Percentiles rank a stretch among this genome's conserved stretches.
These are phyloP conservation scores for Nomada hirtipes DNA, from an alignment of 2,888 invertebrate genomes.

Conservation along the genomic window DNA sequence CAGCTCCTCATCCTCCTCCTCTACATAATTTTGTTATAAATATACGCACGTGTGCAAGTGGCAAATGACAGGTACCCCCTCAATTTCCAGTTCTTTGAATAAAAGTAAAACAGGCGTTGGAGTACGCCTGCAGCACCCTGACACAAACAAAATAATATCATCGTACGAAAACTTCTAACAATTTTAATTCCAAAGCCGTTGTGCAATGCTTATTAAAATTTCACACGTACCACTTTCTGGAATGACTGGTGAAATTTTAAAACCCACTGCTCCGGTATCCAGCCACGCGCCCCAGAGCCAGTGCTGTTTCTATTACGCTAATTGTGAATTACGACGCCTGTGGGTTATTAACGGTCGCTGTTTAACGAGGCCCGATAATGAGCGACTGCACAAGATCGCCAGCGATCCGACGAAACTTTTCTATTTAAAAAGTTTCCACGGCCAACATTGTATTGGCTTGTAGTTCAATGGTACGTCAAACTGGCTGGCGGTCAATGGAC, in stretches of 20 bases:
- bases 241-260: conserved; percentile 52
- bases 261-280: neutral
- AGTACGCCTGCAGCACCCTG: no score
- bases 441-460: conserved; percentile 42
- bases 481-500: neutral
- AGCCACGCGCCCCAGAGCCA: neutral
- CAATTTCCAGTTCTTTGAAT: no score
- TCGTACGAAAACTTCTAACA: conserved; percentile 5
- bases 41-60: no score
- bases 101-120: no score
- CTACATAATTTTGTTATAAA: no score
- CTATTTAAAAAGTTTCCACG: conserved; percentile 65
- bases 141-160: no score
- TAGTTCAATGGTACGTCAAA: conserved; percentile 49
- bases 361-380: conserved; percentile 63
- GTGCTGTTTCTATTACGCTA: conserved; percentile 46
- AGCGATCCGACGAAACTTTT: conserved; percentile 59
- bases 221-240: conserved; percentile 13
- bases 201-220: conserved; percentile 31
- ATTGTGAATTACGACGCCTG: conserved; percentile 65
- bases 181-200: conserved; percentile 23
- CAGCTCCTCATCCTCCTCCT: no score
- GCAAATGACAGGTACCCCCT: no score
- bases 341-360: conserved; percentile 67
- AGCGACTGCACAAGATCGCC: conserved; percentile 51